phyloP scores from a whole-genome alignment of 2,113 vertebrate genomes.

The Addax nasomaculatus region DNA sequence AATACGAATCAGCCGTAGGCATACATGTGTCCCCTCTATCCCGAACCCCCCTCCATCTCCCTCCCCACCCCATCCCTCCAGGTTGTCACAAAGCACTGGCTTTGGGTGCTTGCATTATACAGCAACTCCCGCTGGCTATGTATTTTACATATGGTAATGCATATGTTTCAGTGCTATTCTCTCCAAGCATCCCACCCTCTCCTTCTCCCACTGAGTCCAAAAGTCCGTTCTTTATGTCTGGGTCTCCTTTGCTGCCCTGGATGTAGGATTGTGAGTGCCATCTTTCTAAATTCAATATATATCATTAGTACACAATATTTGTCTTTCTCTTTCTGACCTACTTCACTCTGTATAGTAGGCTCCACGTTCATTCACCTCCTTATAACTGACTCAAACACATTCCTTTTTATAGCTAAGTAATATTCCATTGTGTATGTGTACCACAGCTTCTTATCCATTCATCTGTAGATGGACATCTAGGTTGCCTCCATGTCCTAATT shows the following conservation, averaged over 20 bases:
- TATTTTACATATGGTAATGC: not conserved
- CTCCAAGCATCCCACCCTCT: not conserved
- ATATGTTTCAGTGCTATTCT: not conserved
- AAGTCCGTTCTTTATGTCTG: not conserved
- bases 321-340: not conserved
- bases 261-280: not conserved
- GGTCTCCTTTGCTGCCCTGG: not conserved
- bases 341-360: not conserved
- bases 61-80: not conserved
- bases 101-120: not conserved
- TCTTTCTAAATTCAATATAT: not conserved
- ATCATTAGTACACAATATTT: not conserved
- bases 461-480: not conserved
- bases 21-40: not conserved
- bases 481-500: not conserved
- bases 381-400: not conserved
- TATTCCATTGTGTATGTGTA: not conserved
- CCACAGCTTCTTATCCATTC: not conserved
- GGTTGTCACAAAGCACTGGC: not conserved
- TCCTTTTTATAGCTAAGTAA: not conserved
- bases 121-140: not conserved
- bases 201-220: not conserved
- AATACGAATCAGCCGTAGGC: not conserved
- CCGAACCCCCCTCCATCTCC: not conserved
- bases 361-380: not conserved